These are phyloP conservation scores for Holacanthella duospinosa DNA, from an alignment of 2,888 invertebrate species.

Conservation along the genomic window DNA sequence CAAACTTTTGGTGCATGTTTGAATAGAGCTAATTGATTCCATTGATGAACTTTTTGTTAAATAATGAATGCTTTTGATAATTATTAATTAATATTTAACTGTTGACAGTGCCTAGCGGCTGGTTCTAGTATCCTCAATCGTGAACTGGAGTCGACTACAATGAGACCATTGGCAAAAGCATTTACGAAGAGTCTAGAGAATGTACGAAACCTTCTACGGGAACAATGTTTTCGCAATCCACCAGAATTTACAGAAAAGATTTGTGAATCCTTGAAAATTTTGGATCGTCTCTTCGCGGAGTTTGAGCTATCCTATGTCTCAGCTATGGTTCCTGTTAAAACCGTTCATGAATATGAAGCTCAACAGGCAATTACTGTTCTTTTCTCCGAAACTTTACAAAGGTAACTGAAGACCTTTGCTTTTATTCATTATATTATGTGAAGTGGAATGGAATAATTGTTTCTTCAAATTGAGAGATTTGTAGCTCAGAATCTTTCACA, in stretches of 20 bases:
- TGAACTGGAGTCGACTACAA: slow-evolving; percentile 86
- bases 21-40: background rate
- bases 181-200: slow-evolving; percentile 92
- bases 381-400: slow-evolving; percentile 87
- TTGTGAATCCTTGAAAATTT: slow-evolving; percentile 57
- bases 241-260: slow-evolving; percentile 47
- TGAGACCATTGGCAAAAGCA: slow-evolving; percentile 92
- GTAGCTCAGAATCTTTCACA: too few relatives aligned
- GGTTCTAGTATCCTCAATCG: slow-evolving; percentile 97
- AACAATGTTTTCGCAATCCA: slow-evolving; percentile 63
- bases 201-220: slow-evolving; percentile 76
- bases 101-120: slow-evolving; percentile 88
- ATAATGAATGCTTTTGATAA: background rate
- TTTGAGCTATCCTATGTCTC: slow-evolving; percentile 97
- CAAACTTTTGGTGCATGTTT: background rate
- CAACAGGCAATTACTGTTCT: slow-evolving; percentile 93
- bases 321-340: slow-evolving; percentile 98
- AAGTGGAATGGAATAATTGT: too few relatives aligned
- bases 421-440: too few relatives aligned
- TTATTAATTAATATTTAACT: background rate
- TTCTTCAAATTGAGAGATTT: too few relatives aligned
- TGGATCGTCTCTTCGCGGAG: slow-evolving; percentile 89
- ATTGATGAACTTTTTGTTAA: too few relatives aligned
- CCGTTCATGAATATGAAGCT: slow-evolving; percentile 88
- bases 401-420: too few relatives aligned